A percentile compares a stretch with the other conserved stretches of the same genome.
phyloP scores from a whole-genome alignment of 2,113 vertebrate genomes.

The Phyllopteryx taeniolatus region DNA sequence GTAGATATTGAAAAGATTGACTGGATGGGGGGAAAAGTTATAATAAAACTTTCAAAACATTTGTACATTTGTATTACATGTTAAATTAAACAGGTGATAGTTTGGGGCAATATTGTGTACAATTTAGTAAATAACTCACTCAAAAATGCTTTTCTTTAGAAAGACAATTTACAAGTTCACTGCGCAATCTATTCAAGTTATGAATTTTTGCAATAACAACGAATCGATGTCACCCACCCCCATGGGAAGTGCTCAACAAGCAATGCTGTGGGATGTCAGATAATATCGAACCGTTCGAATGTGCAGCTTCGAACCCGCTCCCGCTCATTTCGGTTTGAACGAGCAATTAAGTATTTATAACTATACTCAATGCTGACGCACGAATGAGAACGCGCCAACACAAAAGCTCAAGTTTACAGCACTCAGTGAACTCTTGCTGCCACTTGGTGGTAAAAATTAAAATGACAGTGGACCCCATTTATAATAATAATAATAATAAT shows the following conservation, averaged over 20 bases:
- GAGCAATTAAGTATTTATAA: conserved; percentile 60
- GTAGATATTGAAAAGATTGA: background rate
- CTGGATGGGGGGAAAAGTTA: background rate
- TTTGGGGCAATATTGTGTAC: background rate
- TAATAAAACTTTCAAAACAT: no score
- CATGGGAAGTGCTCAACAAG: conserved; percentile 1
- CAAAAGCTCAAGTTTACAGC: background rate
- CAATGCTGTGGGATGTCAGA: background rate
- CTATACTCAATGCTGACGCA: conserved; percentile 28
- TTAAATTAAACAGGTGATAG: background rate
- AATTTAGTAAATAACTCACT: no score
- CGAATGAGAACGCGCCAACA: conserved; percentile 8
- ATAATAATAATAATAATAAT: background rate
- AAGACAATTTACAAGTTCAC: no score
- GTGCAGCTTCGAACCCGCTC: conserved; percentile 9
- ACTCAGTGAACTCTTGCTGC: conserved; percentile 52
- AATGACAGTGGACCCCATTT: conserved; percentile 21
- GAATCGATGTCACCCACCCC: background rate
- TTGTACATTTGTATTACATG: background rate
- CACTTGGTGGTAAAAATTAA: conserved; percentile 44
- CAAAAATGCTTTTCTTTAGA: no score
- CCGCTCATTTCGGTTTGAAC: conserved; percentile 40
- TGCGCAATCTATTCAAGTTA: no score
- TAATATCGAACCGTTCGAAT: conserved; percentile 47
- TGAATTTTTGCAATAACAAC: no score